These are phyloP conservation scores for Podarcis muralis DNA, from an alignment of 2,113 vertebrate species.

Conservation along the genomic window DNA sequence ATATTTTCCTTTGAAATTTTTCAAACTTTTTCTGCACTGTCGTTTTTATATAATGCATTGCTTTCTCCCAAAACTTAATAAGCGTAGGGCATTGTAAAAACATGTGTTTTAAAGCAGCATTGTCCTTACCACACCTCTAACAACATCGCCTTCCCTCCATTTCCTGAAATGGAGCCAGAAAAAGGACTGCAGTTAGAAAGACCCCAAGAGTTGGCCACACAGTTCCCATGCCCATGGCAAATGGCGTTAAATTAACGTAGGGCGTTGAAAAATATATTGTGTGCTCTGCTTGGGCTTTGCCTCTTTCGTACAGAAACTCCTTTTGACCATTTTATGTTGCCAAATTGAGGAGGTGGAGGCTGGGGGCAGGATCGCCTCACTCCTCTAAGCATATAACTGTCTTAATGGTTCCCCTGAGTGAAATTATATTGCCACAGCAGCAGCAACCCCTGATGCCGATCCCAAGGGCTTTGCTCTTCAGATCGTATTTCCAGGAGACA, in stretches of 20 bases:
- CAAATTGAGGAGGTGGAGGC: neutral
- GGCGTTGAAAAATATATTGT: neutral
- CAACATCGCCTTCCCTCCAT: neutral
- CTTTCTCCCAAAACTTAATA: too few species aligned
- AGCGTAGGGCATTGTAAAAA: too few species aligned
- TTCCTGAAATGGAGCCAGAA: neutral
- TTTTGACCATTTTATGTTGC: neutral
- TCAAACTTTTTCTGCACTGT: too few species aligned
- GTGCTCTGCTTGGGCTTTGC: neutral
- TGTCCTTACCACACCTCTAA: too few species aligned
- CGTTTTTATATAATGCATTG: too few species aligned
- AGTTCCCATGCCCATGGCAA: neutral
- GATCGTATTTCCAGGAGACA: neutral
- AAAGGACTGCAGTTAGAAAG: neutral
- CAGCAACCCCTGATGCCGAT: neutral
- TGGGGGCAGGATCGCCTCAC: neutral
- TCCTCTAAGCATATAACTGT: neutral
- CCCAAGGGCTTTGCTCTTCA: neutral
- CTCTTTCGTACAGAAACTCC: neutral
- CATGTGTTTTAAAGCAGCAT: neutral
- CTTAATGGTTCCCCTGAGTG: conserved; percentile 18
- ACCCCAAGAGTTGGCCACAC: neutral
- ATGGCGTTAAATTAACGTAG: neutral
- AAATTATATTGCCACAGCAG: neutral
- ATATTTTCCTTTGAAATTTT: too few species aligned